Evolutionary conservation across 2,888 invertebrate genomes (phyloP), one percentile per base, ranked within the genome.

Genomic region (Atherix ibis): DNA sequence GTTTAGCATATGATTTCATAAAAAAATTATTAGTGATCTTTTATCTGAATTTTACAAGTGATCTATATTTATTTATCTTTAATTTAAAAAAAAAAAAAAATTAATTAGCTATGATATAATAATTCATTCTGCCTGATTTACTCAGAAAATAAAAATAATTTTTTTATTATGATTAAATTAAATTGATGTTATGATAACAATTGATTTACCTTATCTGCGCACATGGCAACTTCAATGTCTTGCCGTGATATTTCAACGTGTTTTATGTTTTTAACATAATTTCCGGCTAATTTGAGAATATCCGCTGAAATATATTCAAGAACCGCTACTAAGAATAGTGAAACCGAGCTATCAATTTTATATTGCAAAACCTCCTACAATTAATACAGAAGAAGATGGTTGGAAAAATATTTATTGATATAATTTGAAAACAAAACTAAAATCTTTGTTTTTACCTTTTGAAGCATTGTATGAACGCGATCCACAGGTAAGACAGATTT

Each of bases 211-310:
- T 91, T 89, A 58, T 97, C 97, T 35, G 94, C 95, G 58, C 87
- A 89, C 84, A 97, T 89, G 32, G 95, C 94, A 35, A 95, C 92
- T 65, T 85, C 83, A 53, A 98, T 87, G 58, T 97, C 97, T 54
- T 91, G 81, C 43, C 80, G 80, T 1, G 91, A 84, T 53, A 97
- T 88, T 62, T 83, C 83, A 27, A 74, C 73, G 63, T 89, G 89
- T 35, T 87, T 80, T 47, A 95, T 91, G 63, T 94, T 89, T 64
- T 91, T 91, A 25, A 95, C 95, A 65, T 94, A 98, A 59, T 92
- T 94, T 33, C 94, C 94, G 34, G 92, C 88, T 57, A 95, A 68
- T 71, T 91, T 89, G 34, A 97, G 65, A 48, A 95, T 92, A 64
- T 97, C 95, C 2, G 85, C 83, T 44, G 89, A 84, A 46, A 95